phyloP scores from a whole-genome alignment of 1,140 invertebrate genomes.

The Arctopsyche grandis region DNA sequence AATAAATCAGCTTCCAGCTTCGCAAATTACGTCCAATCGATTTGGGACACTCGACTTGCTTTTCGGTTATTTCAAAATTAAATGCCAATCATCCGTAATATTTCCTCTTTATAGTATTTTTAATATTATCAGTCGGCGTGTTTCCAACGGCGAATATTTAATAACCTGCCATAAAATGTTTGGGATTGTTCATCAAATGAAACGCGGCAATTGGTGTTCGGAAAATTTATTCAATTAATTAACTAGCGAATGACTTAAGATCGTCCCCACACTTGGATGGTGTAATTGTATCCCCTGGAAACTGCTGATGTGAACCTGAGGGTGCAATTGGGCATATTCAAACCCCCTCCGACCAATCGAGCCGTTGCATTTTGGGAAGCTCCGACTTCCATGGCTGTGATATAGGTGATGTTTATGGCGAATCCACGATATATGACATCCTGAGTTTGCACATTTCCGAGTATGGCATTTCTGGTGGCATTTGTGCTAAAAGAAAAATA shows the following conservation, averaged over 20 bases:
- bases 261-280: constrained; percentile 39
- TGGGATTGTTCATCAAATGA: neutral
- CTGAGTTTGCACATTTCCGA: constrained; percentile 11
- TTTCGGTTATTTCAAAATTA: neutral
- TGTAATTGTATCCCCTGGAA: constrained; percentile 51
- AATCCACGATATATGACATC: constrained; percentile 47
- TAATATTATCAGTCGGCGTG: too few relatives aligned
- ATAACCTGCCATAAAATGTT: too few relatives aligned
- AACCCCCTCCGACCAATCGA: constrained; percentile 34
- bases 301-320: constrained; percentile 43
- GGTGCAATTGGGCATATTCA: constrained; percentile 32
- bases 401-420: constrained; percentile 46
- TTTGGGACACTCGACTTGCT: neutral
- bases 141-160: too few relatives aligned
- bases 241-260: constrained; percentile 5
- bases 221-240: constrained; percentile 5
- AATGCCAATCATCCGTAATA: too few relatives aligned
- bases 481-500: constrained; percentile 34
- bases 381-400: constrained; percentile 43
- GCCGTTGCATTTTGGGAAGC: constrained; percentile 45
- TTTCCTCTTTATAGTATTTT: too few relatives aligned
- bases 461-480: constrained; percentile 16
- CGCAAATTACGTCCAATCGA: constrained; percentile 13
- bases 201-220: neutral
- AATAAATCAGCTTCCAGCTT: neutral